Conservation (phyloP, 2,797 vertebrate genomes). For the Scyliorhinus canicula region DNA sequence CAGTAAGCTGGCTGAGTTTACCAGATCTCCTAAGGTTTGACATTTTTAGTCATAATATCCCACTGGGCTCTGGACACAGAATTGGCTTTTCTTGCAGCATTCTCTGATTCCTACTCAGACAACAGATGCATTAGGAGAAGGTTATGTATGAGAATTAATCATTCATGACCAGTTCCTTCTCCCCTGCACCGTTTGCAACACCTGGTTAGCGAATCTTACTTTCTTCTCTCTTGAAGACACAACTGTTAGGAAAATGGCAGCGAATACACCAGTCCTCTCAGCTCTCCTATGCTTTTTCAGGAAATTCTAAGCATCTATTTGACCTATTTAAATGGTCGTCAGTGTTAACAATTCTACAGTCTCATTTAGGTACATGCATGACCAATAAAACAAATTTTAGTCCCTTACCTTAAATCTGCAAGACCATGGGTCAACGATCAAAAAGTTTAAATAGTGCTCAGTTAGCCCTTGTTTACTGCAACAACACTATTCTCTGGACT, state of each 20-base stretch:
- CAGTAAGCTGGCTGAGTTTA: background rate
- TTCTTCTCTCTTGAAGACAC: background rate
- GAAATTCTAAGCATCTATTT: background rate
- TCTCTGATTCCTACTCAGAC: background rate
- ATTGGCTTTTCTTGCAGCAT: background rate
- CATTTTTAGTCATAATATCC: background rate
- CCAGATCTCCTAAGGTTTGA: background rate
- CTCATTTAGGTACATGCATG: background rate
- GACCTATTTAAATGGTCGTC: background rate
- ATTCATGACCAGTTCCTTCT: background rate
- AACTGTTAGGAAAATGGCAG: background rate
- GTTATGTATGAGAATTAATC: background rate
- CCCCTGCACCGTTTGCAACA: background rate
- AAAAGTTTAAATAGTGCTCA: background rate
- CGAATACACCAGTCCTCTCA: background rate
- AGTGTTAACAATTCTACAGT: background rate
- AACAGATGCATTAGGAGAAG: background rate
- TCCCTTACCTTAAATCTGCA: background rate
- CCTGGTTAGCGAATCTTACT: background rate
- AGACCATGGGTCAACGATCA: background rate
- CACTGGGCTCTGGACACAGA: background rate
- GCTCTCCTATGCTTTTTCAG: background rate
- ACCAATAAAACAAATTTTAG: constrained; percentile 13
- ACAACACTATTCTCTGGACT: background rate
- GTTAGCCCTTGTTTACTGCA: constrained; percentile 11